Percentiles rank a stretch among this genome's conserved stretches.
phyloP scores from a whole-genome alignment of 2,888 invertebrate species.

The Xanthostigma xanthostigma region DNA sequence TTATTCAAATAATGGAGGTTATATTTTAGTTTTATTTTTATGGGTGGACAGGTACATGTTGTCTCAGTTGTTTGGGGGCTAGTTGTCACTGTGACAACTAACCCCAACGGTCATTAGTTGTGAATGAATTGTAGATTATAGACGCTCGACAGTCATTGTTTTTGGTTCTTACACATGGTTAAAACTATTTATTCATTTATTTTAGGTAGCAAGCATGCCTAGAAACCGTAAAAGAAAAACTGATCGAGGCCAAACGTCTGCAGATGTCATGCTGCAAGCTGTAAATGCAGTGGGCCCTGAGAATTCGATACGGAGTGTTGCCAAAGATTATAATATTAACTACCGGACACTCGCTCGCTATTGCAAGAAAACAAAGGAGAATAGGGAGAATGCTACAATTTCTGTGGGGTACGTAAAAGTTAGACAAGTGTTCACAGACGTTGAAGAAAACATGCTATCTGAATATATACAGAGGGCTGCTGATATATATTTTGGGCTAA shows the following conservation, averaged over 20 bases:
- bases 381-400: too few species aligned
- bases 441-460: conserved; percentile 8
- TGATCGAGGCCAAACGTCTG: neutral
- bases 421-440: conserved; percentile 10
- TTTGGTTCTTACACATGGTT: too few species aligned
- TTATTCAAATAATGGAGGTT: too few species aligned
- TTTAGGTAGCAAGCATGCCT: too few species aligned
- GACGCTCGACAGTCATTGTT: too few species aligned
- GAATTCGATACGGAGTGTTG: conserved; percentile 6
- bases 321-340: conserved; percentile 7
- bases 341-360: conserved; percentile 6
- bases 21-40: too few species aligned
- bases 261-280: conserved; percentile 5
- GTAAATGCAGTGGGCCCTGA: conserved; percentile 1
- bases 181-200: too few species aligned
- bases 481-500: conserved; percentile 13
- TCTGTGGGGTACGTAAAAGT: conserved; percentile 3
- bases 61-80: too few species aligned
- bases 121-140: too few species aligned
- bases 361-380: conserved; percentile 4
- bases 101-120: too few species aligned
- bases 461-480: conserved; percentile 8
- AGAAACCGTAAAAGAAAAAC: conserved; percentile 1
- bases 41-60: too few species aligned
- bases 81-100: too few species aligned